These are phyloP conservation scores for Pitta sordida DNA, from an alignment of 2,113 vertebrate genomes.

Conservation along the genomic window DNA sequence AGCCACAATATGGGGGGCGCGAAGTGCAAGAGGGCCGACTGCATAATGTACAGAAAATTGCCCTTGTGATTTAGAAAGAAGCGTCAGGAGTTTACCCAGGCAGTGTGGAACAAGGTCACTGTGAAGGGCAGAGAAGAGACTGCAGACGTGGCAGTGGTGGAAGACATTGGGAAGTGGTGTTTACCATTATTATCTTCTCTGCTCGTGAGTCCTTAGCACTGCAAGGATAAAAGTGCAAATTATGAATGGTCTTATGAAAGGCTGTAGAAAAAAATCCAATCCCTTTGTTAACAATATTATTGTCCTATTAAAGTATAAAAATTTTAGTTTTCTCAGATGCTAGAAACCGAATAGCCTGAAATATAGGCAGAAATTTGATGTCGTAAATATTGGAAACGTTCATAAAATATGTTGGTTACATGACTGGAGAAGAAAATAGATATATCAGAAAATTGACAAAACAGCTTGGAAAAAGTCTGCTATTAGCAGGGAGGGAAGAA, in stretches of 20 bases:
- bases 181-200: not conserved
- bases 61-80: not conserved
- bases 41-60: not conserved
- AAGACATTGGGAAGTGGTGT: not conserved
- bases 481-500: conserved; percentile 14
- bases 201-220: not conserved
- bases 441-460: not conserved
- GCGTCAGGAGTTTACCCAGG: not conserved
- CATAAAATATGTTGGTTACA: not conserved
- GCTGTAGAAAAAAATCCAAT: not conserved
- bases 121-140: not conserved
- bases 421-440: not conserved
- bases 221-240: not conserved
- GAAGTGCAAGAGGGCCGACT: too few species aligned
- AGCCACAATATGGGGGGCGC: too few species aligned
- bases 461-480: not conserved
- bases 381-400: not conserved
- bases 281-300: not conserved
- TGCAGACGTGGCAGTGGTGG: not conserved
- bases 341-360: not conserved
- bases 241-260: not conserved
- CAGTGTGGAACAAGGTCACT: not conserved
- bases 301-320: not conserved
- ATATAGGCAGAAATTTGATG: not conserved
- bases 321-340: not conserved